Base-by-base conservation (phyloP, 2,797 vertebrate species). In the Mus caroli region DNA sequence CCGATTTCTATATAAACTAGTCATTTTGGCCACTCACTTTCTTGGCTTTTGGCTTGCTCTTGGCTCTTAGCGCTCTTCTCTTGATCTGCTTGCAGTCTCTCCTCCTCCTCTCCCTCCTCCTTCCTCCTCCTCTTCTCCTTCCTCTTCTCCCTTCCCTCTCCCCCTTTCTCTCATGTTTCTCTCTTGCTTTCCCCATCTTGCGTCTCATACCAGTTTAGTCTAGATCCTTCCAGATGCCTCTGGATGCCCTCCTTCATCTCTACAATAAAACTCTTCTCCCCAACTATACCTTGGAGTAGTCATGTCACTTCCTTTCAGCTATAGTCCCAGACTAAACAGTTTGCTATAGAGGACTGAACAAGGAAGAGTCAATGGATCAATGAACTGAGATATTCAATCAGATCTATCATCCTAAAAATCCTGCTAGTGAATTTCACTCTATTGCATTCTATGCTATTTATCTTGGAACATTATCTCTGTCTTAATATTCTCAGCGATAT, bases 361-460 rank as follows among this genome's bases (percentile, higher is more conserved):
- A 89, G 83, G 90, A 76, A 34, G 71, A 73, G 60, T 78, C 78
- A 37, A 77, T 75, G 24, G 69, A 80, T 91, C 28, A 88, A 43
- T 73, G 37, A 90, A 46, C 90, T 17, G 88, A 92, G 91, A 76
- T 37, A 82, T 76, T 85, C 82, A 96, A 79, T 56, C 78, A 94
- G n/a, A 86, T 83, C 31, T 69, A 22, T 87, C 56, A 87, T 9
- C n/a, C 34, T 93, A 64, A 94, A 94, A 87, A 90, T 56, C 60
- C 40, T 64, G 34, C 82, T 76, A 54, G 77, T 28, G 69, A 90
- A 37, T 80, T 60, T 91, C 8, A 64, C 77, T 24, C 24, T 71
- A 60, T 69, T 92, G 28, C 14, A 71, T 50, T 76, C 17, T 62
- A 1, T 14, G 67, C 22, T 87, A 28, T 28, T 3, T 83, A 58